A percentile compares a stretch with the other conserved stretches of the same genome.
phyloP scores from a whole-genome alignment of 2,797 vertebrate species.

The Hypotaenidia philippensis region DNA sequence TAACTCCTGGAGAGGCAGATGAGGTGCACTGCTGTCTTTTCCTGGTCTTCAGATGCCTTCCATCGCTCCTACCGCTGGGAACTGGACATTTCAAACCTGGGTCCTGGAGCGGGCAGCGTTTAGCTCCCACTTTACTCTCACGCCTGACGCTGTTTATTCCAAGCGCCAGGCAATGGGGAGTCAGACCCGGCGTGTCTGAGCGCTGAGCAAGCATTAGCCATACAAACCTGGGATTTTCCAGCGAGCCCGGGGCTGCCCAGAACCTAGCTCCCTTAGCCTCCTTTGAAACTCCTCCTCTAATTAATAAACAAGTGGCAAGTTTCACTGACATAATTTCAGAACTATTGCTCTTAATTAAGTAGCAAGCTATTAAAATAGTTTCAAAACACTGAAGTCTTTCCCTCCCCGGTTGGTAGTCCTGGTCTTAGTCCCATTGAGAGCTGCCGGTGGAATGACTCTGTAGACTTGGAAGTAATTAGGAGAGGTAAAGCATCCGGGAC shows the following conservation, averaged over 20 bases:
- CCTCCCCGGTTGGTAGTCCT: not conserved
- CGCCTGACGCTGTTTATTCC: not conserved
- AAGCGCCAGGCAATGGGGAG: conserved; percentile 5
- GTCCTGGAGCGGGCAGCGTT: not conserved
- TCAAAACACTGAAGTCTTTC: not conserved
- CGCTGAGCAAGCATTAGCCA: conserved; percentile 10
- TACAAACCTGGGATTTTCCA: conserved; percentile 59
- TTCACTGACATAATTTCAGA: conserved; percentile 59
- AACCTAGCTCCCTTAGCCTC: not conserved
- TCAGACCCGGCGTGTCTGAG: not conserved
- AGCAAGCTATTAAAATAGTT: conserved; percentile 10
- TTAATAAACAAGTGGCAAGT: conserved; percentile 62
- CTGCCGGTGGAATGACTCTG: not conserved
- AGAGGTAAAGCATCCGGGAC: not conserved
- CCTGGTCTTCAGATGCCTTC: not conserved
- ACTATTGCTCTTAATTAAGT: conserved; percentile 62
- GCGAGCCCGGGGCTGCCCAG: conserved; percentile 28
- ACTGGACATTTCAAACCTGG: not conserved
- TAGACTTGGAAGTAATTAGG: not conserved
- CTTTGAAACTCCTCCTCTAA: conserved; percentile 64
- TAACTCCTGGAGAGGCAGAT: not conserved
- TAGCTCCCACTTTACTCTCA: not conserved
- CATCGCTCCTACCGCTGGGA: accelerated
- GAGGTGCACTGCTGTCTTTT: not conserved
- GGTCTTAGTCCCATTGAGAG: not conserved